Evolutionary conservation across 2,113 vertebrate genomes (phyloP).

Genomic region (Rhinolophus ferrumequinum): DNA sequence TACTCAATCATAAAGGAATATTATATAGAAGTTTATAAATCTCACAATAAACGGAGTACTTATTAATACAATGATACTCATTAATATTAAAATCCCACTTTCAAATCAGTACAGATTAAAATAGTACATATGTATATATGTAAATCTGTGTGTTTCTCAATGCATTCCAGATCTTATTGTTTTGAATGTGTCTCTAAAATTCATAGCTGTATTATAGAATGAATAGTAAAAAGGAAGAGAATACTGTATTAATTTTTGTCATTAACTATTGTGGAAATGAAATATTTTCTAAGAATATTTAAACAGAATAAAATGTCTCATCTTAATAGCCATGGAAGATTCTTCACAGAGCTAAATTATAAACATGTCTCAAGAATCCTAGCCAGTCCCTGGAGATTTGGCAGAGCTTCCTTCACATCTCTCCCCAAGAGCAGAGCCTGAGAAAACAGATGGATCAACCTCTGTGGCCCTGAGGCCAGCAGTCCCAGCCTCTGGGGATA

Average conservation of each 20-base stretch:
- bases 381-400: conserved; percentile 30
- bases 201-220: neutral
- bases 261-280: neutral
- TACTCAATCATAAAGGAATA: neutral
- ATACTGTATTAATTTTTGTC: neutral
- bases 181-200: conserved; percentile 7
- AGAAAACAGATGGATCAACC: conserved; percentile 68
- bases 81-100: neutral
- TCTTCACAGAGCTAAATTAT: conserved; percentile 15
- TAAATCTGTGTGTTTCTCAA: neutral
- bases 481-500: neutral
- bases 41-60: neutral
- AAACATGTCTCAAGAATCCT: conserved; percentile 52
- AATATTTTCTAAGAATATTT: conserved; percentile 43
- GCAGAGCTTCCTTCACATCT: neutral
- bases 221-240: conserved; percentile 13
- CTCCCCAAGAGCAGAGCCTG: conserved; percentile 59
- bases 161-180: neutral
- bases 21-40: neutral
- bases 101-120: conserved; percentile 2
- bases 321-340: conserved; percentile 15
- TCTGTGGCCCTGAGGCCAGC: neutral
- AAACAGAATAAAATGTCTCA: conserved; percentile 31
- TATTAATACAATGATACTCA: neutral
- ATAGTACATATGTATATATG: conserved; percentile 3